Evolutionary conservation across 2,888 invertebrate genomes (phyloP).

Genomic region (Anaspis maculata): DNA sequence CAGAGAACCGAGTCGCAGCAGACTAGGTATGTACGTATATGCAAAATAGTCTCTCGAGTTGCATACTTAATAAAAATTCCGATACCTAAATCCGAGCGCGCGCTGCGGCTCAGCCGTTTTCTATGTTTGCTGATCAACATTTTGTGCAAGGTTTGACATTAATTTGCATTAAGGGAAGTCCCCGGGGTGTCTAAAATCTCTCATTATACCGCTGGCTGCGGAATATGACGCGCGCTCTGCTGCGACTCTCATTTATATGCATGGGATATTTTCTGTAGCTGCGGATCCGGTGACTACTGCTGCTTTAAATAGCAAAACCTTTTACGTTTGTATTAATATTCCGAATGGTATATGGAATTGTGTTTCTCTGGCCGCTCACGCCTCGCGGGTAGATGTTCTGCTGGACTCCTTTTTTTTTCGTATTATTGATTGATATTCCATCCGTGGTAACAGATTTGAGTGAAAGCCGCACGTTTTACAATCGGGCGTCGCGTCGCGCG

Average conservation of each 20-base stretch:
- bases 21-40: too few species aligned
- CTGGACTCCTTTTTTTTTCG: too few species aligned
- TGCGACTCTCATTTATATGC: slow-evolving; percentile 27
- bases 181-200: slow-evolving; percentile 16
- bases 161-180: slow-evolving; percentile 9
- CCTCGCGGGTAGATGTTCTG: too few species aligned
- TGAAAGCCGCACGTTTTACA: slow-evolving; percentile 12
- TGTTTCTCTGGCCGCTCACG: too few species aligned
- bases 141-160: slow-evolving; percentile 11
- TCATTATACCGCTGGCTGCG: slow-evolving; percentile 18
- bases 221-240: slow-evolving; percentile 18
- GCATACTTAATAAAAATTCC: too few species aligned
- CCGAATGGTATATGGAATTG: slow-evolving; percentile 18
- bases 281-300: slow-evolving; percentile 22
- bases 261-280: slow-evolving; percentile 29
- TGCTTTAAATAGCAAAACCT: slow-evolving; percentile 19
- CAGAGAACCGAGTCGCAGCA: too few species aligned
- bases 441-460: slow-evolving; percentile 15
- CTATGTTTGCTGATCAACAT: slow-evolving; percentile 8
- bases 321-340: slow-evolving; percentile 27
- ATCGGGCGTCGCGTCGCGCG: too few species aligned
- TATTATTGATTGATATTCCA: slow-evolving; percentile 17
- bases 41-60: too few species aligned
- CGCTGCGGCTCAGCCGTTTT: slow-evolving; percentile 4
- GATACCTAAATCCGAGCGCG: too few species aligned